phyloP scores from a whole-genome alignment of 2,797 vertebrate genomes.

The Scomberomorus guttatus region DNA sequence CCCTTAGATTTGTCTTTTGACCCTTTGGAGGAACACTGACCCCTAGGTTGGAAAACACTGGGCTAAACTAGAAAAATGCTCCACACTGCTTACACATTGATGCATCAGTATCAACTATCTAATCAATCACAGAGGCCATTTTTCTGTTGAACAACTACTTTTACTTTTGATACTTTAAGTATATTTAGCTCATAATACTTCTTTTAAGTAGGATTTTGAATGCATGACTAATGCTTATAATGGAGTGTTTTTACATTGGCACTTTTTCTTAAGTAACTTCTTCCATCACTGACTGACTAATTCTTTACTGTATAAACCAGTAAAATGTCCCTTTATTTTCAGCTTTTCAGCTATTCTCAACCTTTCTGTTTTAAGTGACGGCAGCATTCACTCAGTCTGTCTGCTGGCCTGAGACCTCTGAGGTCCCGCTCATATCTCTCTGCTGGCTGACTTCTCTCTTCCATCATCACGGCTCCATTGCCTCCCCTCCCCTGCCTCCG shows the following conservation, averaged over 20 bases:
- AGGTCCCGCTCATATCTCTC: constrained; percentile 43
- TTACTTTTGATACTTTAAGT: no score
- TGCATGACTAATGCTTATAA: no score
- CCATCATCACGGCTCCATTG: constrained; percentile 63
- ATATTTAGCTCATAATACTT: no score
- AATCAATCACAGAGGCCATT: no score
- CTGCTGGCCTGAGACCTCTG: neutral
- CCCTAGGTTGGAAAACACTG: neutral
- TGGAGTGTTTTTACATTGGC: neutral
- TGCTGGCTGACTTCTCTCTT: constrained; percentile 48
- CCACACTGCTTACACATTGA: no score
- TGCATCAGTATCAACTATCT: no score
- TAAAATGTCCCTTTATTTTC: neutral
- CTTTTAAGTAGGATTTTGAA: no score
- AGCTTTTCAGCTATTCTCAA: neutral
- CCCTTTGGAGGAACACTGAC: neutral
- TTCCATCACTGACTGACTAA: no score
- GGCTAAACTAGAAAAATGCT: no score
- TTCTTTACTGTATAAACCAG: neutral
- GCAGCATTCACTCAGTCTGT: neutral
- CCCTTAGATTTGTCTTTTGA: no score
- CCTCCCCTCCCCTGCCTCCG: constrained; percentile 46
- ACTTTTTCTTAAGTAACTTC: no score
- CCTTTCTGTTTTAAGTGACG: neutral
- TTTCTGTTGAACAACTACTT: no score